These are phyloP conservation scores for Cygnus buccinator DNA, from an alignment of 2,113 vertebrate species.

Conservation along the genomic window DNA sequence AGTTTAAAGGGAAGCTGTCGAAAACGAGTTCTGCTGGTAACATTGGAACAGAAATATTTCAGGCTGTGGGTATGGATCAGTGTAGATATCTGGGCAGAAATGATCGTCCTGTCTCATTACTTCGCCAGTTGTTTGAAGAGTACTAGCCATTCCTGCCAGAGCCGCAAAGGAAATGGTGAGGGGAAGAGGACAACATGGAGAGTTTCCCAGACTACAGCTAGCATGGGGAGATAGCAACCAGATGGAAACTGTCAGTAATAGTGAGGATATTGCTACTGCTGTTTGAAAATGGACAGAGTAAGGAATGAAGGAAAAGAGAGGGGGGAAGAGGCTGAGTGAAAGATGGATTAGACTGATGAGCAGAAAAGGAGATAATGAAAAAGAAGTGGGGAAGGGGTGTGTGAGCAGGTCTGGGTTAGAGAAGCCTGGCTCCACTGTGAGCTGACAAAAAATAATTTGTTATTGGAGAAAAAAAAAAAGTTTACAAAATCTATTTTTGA, in stretches of 20 bases:
- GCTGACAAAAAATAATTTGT: not conserved
- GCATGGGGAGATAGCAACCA: constrained; percentile 11
- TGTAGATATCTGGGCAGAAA: not conserved
- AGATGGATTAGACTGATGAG: not conserved
- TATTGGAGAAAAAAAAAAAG: not conserved
- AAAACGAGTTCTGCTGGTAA: not conserved
- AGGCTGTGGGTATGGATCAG: not conserved
- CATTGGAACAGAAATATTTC: not conserved
- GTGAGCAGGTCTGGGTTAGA: not conserved
- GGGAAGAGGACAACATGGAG: constrained; percentile 3
- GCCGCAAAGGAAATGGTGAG: not conserved
- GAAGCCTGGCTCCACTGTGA: not conserved
- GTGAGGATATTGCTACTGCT: constrained; percentile 34
- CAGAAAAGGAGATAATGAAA: not conserved
- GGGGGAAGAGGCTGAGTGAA: constrained; percentile 15
- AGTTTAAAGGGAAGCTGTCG: not conserved
- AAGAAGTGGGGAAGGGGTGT: not conserved
- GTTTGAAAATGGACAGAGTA: not conserved
- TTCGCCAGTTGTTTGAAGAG: not conserved
- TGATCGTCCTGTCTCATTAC: not conserved
- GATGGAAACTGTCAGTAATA: constrained; percentile 49
- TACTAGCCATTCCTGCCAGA: not conserved
- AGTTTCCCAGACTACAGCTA: constrained; percentile 13
- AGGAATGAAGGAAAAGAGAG: not conserved
- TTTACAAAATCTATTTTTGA: not conserved